Evolutionary conservation across 2,113 vertebrate genomes (phyloP).

Genomic region (Corythornis madagascariensis): DNA sequence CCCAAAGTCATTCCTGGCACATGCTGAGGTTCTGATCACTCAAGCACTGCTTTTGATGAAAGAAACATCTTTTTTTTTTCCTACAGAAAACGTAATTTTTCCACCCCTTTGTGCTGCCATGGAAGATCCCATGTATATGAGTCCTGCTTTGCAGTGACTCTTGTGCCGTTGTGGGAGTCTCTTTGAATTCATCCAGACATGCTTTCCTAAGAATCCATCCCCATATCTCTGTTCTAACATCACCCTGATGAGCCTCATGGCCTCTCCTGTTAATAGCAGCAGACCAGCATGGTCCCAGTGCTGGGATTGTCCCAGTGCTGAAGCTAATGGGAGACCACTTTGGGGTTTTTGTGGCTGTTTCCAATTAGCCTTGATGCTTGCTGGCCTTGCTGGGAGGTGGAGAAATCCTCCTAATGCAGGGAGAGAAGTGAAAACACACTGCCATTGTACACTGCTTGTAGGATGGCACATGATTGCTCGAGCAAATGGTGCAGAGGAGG

Average conservation of each 20-base stretch:
- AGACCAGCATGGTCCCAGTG: neutral
- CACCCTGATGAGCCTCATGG: accelerated
- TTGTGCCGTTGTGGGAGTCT: neutral
- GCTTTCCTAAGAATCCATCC: neutral
- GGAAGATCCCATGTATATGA: accelerated
- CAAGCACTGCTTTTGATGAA: neutral
- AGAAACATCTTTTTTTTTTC: neutral
- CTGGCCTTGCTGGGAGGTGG: neutral
- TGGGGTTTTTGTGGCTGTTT: accelerated
- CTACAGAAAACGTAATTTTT: neutral
- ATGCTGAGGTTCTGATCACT: neutral
- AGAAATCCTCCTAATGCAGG: neutral
- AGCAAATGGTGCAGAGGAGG: accelerated
- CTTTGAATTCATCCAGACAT: neutral
- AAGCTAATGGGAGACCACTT: neutral
- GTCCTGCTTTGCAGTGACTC: neutral
- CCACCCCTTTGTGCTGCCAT: neutral
- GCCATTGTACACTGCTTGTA: accelerated
- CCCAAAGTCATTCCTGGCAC: neutral
- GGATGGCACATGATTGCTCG: accelerated
- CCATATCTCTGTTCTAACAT: neutral
- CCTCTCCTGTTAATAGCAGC: neutral
- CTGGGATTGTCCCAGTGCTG: accelerated
- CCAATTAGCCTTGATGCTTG: neutral
- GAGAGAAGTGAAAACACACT: neutral